These are phyloP conservation scores for Petroica traversi DNA, from an alignment of 2,113 vertebrate species.

Conservation along the genomic window DNA sequence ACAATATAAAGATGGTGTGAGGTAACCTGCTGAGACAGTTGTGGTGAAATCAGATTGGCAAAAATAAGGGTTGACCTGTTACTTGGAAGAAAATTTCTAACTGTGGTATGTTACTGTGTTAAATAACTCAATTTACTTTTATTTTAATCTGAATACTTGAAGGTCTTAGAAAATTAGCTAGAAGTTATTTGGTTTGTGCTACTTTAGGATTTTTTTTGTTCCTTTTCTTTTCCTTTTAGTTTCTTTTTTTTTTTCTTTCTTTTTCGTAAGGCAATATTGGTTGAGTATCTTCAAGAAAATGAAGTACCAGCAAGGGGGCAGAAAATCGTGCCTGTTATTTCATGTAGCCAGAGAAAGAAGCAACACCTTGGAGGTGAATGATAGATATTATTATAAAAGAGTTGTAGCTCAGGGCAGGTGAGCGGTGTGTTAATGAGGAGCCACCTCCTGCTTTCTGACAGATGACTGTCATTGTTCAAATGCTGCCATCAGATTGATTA, in stretches of 20 bases:
- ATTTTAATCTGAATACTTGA: background rate
- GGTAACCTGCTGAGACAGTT: background rate
- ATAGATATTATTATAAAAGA: constrained; percentile 83
- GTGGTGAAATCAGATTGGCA: constrained; percentile 19
- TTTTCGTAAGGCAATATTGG: background rate
- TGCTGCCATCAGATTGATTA: constrained; percentile 71
- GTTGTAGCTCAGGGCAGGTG: constrained; percentile 85
- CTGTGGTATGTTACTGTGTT: background rate
- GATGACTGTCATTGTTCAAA: constrained; percentile 82
- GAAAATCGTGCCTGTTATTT: constrained; percentile 73
- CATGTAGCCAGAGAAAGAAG: constrained; percentile 67
- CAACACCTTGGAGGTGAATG: constrained; percentile 77
- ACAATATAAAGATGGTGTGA: background rate
- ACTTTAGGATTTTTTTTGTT: background rate
- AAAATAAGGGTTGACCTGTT: background rate
- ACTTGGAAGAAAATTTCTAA: background rate
- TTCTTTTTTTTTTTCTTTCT: fast-evolving
- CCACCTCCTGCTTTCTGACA: constrained; percentile 86
- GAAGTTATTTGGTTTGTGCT: background rate
- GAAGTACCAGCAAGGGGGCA: background rate
- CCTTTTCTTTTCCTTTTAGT: no score
- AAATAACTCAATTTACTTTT: background rate
- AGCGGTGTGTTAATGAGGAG: constrained; percentile 81
- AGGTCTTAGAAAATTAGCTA: background rate
- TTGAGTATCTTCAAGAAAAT: constrained; percentile 59